Evolutionary conservation across 2,113 vertebrate genomes (phyloP), one percentile per base, ranked within the genome.

Genomic region (Anarhynchus alexandrinus): DNA sequence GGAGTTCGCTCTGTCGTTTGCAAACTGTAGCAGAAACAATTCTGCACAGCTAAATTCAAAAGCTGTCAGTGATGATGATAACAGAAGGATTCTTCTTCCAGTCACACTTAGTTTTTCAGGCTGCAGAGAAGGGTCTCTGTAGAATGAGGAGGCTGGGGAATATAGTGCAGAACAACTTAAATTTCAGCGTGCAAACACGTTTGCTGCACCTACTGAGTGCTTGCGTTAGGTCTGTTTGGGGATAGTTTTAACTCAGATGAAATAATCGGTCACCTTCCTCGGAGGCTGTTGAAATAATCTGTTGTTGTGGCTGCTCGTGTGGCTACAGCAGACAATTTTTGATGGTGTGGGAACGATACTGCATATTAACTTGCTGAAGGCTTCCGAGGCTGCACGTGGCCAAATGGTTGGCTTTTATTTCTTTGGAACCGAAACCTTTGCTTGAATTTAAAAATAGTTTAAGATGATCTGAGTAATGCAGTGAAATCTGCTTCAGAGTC

Each of bases 181-280:
- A 43, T 38, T 43, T 43, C 62, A 25, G 7, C 1, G 0, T 62
- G 55, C 30, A 32, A 12, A 36, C 5, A 1, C 5, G 12, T 14
- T 30, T 30, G 59, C n/a, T 73, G 36, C 45, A 58, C 23, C 36
- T 34, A 9, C 21, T 20, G 43, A 51, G 23, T 4, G 22, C 52
- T 67, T 29, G 15, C 23, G 1, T 16, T 26, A 9, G n/a, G 32
- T 42, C 72, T 82, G n/a, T 21, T 18, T 42, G 7, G 49, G 51
- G 49, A 12, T 16, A 15, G 10, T 45, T 80, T 45, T 34, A 73
- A 27, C 17, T 38, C 20, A 20, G 23, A 10, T 57, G 29, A 54
- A 42, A 29, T 52, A 16, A 62, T 51, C 36, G 1, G 29, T 52
- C 45, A 11, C 51, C 16, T 81, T 70, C 38, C n/a, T 58, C 32